These are phyloP conservation scores for Trisateles emortualis DNA, from an alignment of 2,888 invertebrate species.

Conservation along the genomic window DNA sequence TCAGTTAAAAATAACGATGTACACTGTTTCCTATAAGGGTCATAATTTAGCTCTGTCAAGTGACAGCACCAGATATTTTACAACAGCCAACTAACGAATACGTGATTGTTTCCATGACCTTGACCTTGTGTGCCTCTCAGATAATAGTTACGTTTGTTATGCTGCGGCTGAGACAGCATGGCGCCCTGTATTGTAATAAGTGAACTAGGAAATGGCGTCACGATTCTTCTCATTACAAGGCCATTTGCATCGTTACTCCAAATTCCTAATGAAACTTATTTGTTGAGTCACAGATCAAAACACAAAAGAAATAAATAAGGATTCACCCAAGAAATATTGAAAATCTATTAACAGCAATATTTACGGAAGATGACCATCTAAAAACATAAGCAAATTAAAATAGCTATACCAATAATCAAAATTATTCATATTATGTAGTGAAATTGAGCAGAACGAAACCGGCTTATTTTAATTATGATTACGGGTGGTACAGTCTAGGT, in stretches of 20 bases:
- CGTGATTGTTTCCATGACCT: not conserved
- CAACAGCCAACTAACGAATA: not conserved
- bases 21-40: conserved; percentile 10
- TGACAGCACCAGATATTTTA: conserved; percentile 3
- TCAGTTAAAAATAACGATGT: conserved; percentile 39
- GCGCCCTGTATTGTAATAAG: conserved; percentile 22
- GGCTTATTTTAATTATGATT: conserved; percentile 1
- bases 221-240: conserved; percentile 1
- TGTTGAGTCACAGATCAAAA: not conserved
- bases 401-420: not conserved
- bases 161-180: conserved; percentile 26
- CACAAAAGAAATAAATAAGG: too few relatives aligned
- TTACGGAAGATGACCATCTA: not conserved
- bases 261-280: too few relatives aligned
- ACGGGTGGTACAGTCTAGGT: not conserved
- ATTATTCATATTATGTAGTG: not conserved
- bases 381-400: not conserved
- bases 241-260: not conserved
- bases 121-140: not conserved
- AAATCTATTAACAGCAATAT: too few relatives aligned
- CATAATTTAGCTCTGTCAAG: conserved; percentile 27
- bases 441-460: not conserved
- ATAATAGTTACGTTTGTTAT: not conserved
- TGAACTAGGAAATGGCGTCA: conserved; percentile 14
- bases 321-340: too few relatives aligned